Evolutionary conservation across 2,797 vertebrate genomes (phyloP).

Genomic region (Eleutherodactylus coqui): DNA sequence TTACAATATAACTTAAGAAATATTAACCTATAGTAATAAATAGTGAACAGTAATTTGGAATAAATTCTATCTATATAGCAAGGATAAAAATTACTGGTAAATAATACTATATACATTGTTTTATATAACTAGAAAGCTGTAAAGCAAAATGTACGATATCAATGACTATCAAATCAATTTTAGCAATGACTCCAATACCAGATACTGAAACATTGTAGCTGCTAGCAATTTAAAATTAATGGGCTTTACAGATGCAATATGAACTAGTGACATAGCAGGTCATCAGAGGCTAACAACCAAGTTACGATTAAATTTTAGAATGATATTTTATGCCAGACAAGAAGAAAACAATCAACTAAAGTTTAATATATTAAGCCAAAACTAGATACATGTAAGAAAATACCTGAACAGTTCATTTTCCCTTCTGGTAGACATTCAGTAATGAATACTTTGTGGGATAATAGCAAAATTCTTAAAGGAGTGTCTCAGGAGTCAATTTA

Average conservation of each 20-base stretch:
- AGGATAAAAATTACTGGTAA: neutral
- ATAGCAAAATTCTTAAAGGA: neutral
- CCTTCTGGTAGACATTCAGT: neutral
- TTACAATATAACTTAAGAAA: neutral
- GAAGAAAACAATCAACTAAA: neutral
- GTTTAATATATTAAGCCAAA: neutral
- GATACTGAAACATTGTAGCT: slow-evolving; percentile 6
- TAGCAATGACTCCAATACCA: neutral
- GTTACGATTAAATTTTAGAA: neutral
- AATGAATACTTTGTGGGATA: neutral
- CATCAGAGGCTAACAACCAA: neutral
- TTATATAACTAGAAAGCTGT: neutral
- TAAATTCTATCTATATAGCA: neutral
- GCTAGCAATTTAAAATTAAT: slow-evolving; percentile 32
- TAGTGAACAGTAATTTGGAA: too few relatives aligned
- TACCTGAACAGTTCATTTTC: neutral
- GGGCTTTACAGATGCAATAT: slow-evolving; percentile 6
- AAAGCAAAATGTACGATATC: neutral
- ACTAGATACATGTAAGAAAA: neutral
- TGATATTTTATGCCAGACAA: neutral
- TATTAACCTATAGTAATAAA: neutral
- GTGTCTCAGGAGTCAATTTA: too few relatives aligned
- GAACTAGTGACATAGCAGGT: neutral
- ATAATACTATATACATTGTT: neutral
- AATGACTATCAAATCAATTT: neutral